Base-by-base conservation (phyloP, 2,888 invertebrate species). In the Drosophila neonasuta region DNA sequence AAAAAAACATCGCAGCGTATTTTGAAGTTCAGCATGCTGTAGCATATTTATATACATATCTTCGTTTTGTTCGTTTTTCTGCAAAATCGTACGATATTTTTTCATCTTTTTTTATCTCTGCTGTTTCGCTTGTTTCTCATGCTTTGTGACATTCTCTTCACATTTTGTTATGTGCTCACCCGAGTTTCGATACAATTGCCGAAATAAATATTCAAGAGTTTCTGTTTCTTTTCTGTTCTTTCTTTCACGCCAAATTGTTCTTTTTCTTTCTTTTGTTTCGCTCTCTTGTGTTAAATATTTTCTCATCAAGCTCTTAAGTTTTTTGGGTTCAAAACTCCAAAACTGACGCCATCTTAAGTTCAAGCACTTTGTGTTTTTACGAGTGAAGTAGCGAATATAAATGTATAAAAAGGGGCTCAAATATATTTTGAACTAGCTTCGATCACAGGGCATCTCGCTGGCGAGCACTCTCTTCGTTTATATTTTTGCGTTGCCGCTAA, bases 41-140 rank as follows among this genome's bases (percentile, higher is more conserved):
- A 15, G 10, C 32, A 15, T 44, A 73, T 42, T 73, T 54, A 39
- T 29, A 36, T 68, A 39, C 20, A 36, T 68, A 61, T 77, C 34
- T 64, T 61, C 74, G 62, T 67, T 68, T 64, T 60, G 39, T 59
- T 44, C 51, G 50, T 50, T 57, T 78, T 79, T 86, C 71, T 77
- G 71, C 88, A 85, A 68, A 68, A 81, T 87, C 84, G 80, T 83
- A 85, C 69, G 87, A 79, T 87, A 65, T 83, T 71, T 81, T 52
- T 70, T 82, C 51, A 62, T 24, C 24, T 24, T 64, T 58, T 66
- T 44, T 55, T 45, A 41, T 54, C 49, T 5, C 17, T 36, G 8
- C 74, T 71, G 66, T 64, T 85, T 58, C 63, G 62, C 73, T 66
- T 67, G 64, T 81, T 79, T 74, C 62, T 74, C 52, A 49, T 64